Conservation (phyloP, 2,797 vertebrate species). For the Hippopotamyrus pictus region DNA sequence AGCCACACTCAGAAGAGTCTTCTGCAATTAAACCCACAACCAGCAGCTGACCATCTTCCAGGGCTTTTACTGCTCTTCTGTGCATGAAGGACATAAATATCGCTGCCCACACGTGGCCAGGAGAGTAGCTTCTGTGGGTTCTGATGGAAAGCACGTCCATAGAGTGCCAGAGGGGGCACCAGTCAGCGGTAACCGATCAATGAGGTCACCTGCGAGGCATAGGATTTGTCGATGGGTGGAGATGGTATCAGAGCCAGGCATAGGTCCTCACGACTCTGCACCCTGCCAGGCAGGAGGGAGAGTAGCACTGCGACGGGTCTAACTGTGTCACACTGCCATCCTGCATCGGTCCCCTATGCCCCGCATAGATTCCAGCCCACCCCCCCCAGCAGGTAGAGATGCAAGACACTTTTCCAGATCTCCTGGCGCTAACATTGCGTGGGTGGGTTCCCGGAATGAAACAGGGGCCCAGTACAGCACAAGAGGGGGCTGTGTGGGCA, state of each 20-base stretch:
- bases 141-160: background rate
- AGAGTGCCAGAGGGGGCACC: background rate
- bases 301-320: background rate
- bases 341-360: background rate
- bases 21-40: conserved; percentile 3
- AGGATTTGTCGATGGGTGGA: background rate
- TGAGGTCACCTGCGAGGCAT: background rate
- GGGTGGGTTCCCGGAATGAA: background rate
- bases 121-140: conserved; percentile 9
- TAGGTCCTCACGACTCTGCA: background rate
- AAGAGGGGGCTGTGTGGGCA: background rate
- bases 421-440: background rate
- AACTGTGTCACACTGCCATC: background rate
- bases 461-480: background rate
- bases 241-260: background rate
- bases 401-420: background rate
- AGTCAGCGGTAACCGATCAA: background rate
- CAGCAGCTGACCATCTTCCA: background rate
- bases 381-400: background rate
- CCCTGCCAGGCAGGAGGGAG: background rate
- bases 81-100: conserved; percentile 9
- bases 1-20: background rate
- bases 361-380: background rate
- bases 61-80: background rate
- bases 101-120: background rate